Base-by-base conservation (phyloP, 2,888 invertebrate genomes). In the Lathronympha strigana region DNA sequence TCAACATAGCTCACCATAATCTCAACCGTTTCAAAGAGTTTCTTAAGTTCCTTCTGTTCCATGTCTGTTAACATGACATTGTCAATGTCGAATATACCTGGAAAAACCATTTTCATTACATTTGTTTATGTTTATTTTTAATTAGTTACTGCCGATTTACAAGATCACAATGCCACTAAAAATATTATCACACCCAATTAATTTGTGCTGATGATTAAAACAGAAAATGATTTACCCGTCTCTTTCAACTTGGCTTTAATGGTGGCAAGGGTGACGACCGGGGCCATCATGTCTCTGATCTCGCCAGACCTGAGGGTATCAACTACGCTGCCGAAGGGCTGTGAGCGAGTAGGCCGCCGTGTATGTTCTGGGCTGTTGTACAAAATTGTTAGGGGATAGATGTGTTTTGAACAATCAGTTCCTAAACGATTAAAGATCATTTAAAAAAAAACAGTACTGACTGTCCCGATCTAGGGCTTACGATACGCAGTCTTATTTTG, bases 1-100 rank as follows among this genome's bases (percentile, higher is more conserved):
- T 1, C 21, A 47, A 17, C 9, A 40, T 19, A 43, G 19, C 77
- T 72, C 60, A 90, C 91, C 88, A 88, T 88, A 62, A 90, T 85
- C 63, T 89, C 86, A 1, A 91, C 78, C 6, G 86, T 82, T 1
- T 87, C 86, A 25, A 85, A 90, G 45, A 91, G 67, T 62, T 86
- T 88, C 4, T 55, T 75, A 60, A 90, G 61, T 50, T 91, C 88
- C 43, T 89, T 89, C 66, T 68, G 83, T 75, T 91, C 88, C 1
- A 74, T 71, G 0, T 79, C 79, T 0, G 64, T 80, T 1, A 90
- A 73, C 0, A 55, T 70, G 0, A 69, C 68, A 40, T 81, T 80
- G 6, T 83, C 63, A 57, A 66, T 23, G 57, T 72, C 57, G 54
- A 66, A 66, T 17, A 61, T 53, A 19, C 49, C 49, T 60, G 49